Conservation (phyloP, 2,797 vertebrate genomes). For the Enteromius paludinosus region DNA sequence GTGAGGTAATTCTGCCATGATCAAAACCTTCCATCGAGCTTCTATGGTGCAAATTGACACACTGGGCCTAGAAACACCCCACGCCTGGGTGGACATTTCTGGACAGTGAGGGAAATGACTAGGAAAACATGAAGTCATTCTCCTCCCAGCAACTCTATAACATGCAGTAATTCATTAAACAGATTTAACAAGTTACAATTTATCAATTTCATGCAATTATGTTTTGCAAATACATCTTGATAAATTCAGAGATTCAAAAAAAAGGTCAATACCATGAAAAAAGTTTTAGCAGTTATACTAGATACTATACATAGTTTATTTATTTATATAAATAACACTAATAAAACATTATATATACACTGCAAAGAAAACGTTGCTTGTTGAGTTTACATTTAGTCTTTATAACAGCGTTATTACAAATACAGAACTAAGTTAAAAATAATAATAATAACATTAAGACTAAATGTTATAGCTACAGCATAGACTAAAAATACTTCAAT, state of each 20-base stretch:
- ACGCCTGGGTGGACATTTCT: constrained; percentile 3
- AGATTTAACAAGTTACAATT: not conserved
- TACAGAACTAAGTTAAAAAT: too few relatives aligned
- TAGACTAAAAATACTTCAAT: not conserved
- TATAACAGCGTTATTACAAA: too few relatives aligned
- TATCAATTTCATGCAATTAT: not conserved
- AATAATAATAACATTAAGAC: too few relatives aligned
- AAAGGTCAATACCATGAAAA: not conserved
- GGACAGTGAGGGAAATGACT: not conserved
- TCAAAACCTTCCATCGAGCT: constrained; percentile 5
- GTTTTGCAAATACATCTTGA: not conserved
- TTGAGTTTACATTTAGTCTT: too few relatives aligned
- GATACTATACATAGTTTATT: too few relatives aligned
- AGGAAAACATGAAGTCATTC: not conserved
- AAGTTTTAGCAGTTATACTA: not conserved
- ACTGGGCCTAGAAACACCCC: not conserved
- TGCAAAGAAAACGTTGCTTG: too few relatives aligned
- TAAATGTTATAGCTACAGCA: too few relatives aligned
- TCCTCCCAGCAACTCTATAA: not conserved
- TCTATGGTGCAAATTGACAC: constrained; percentile 6
- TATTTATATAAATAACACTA: not conserved
- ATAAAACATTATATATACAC: too few relatives aligned
- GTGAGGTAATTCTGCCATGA: constrained; percentile 23
- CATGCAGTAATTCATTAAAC: not conserved
- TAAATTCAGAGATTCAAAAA: not conserved